phyloP scores from a whole-genome alignment of 2,888 invertebrate genomes.

The Rhamphomyia laevipes region DNA sequence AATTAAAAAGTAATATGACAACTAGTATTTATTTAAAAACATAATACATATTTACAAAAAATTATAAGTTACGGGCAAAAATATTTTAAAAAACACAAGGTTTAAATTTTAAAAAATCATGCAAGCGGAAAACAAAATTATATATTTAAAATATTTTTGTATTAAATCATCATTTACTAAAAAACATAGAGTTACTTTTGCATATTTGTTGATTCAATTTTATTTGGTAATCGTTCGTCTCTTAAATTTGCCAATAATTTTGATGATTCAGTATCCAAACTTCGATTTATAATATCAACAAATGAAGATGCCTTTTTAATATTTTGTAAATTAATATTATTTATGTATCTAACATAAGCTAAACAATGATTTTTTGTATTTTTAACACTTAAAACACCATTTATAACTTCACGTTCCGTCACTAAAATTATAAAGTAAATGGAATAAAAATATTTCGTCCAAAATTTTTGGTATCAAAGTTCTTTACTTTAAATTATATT shows the following conservation, averaged over 20 bases:
- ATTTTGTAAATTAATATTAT: conserved; percentile 93
- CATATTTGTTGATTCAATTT: conserved; percentile 78
- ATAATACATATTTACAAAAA: too few species aligned
- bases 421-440: conserved; percentile 44
- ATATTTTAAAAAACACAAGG: too few species aligned
- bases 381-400: conserved; percentile 84
- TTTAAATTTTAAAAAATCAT: too few species aligned
- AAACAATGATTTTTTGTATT: conserved; percentile 93
- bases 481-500: too few species aligned
- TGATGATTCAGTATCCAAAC: conserved; percentile 86
- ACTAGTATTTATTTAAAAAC: too few species aligned
- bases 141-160: too few species aligned
- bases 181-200: conserved; percentile 54
- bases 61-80: too few species aligned
- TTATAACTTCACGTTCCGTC: conserved; percentile 94
- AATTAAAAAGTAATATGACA: too few species aligned
- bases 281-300: conserved; percentile 84
- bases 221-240: conserved; percentile 78
- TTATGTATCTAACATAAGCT: conserved; percentile 90
- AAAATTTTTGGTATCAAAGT: too few species aligned
- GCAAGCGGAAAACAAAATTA: too few species aligned
- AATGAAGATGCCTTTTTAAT: conserved; percentile 88
- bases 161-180: not conserved
- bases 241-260: conserved; percentile 77
- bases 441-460: not conserved